Evolutionary conservation across 2,888 invertebrate genomes (phyloP).

Genomic region (Ametastegia equiseti): DNA sequence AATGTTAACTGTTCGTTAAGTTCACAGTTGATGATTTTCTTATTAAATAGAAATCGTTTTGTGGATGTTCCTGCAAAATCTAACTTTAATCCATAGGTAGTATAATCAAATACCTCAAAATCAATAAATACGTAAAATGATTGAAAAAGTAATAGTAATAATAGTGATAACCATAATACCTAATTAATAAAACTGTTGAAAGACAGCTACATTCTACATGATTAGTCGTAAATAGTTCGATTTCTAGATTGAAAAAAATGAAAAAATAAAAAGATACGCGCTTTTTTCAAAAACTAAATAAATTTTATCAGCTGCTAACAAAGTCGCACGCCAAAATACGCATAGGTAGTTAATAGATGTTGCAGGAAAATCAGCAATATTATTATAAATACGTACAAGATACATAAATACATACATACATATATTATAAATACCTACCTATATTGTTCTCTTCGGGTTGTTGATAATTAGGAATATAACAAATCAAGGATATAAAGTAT

Average conservation of each 20-base stretch:
- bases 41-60: slow-evolving; percentile 2
- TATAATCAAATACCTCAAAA: not conserved
- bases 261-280: not conserved
- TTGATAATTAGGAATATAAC: slow-evolving; percentile 25
- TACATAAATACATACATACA: not conserved
- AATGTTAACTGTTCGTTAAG: not conserved
- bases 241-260: too few relatives aligned
- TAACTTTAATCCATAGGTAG: not conserved
- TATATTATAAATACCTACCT: not conserved
- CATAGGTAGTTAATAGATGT: not conserved
- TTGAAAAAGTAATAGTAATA: too few relatives aligned
- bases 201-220: not conserved
- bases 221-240: slow-evolving; percentile 5
- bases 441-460: slow-evolving; percentile 20
- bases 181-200: not conserved
- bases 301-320: not conserved
- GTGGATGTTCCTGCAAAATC: slow-evolving; percentile 34
- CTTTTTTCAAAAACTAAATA: not conserved
- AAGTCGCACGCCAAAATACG: not conserved
- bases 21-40: not conserved
- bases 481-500: not conserved
- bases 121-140: slow-evolving; percentile 6
- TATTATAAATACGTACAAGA: not conserved
- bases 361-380: slow-evolving; percentile 31
- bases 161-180: too few relatives aligned